Conservation (phyloP, 2,888 invertebrate genomes). For the Ypsolopha scabrella region DNA sequence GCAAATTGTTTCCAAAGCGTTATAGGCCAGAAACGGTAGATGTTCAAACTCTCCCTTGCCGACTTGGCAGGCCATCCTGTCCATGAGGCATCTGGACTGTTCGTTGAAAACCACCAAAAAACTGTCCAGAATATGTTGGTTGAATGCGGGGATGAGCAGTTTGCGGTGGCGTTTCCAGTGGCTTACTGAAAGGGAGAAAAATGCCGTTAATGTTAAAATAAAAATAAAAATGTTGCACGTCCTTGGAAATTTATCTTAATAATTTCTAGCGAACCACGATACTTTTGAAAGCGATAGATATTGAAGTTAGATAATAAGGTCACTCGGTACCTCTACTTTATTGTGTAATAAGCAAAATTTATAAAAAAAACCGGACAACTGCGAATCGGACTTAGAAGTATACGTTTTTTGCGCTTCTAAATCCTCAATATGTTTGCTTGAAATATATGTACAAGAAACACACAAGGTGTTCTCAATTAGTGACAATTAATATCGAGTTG, state of each 20-base stretch:
- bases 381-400: too few relatives aligned
- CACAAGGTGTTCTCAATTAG: too few relatives aligned
- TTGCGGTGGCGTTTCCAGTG: conserved; percentile 9
- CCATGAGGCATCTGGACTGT: neutral
- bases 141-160: conserved; percentile 8
- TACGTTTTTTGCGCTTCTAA: too few relatives aligned
- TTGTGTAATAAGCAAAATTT: too few relatives aligned
- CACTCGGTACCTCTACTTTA: too few relatives aligned
- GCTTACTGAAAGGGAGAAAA: conserved; percentile 9
- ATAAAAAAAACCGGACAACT: too few relatives aligned
- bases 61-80: neutral
- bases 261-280: neutral
- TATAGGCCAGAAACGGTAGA: neutral
- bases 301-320: too few relatives aligned
- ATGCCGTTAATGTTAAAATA: neutral
- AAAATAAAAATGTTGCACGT: neutral
- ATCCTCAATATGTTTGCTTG: too few relatives aligned
- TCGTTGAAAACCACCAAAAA: conserved; percentile 6
- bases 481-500: too few relatives aligned
- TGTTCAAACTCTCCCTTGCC: conserved; percentile 2
- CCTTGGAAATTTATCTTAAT: too few relatives aligned
- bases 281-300: neutral
- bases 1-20: conserved; percentile 5
- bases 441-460: too few relatives aligned
- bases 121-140: conserved; percentile 7